A percentile compares a stretch with the other conserved stretches of the same genome.
These are phyloP conservation scores for Gallirallus australis DNA, from an alignment of 2,797 vertebrate species.

Conservation along the genomic window DNA sequence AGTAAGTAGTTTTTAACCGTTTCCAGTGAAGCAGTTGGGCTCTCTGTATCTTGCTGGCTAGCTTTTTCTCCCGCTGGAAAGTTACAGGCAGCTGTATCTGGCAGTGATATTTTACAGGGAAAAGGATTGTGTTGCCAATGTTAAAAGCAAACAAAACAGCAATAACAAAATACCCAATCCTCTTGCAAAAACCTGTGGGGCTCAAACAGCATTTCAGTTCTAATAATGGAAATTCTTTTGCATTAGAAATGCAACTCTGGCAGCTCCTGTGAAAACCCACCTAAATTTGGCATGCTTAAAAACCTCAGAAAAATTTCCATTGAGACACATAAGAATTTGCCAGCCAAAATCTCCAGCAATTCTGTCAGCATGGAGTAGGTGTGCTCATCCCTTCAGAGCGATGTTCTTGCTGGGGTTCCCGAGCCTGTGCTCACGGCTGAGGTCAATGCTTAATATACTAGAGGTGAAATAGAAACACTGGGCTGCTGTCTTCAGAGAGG, in stretches of 20 bases:
- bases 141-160: background rate
- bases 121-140: background rate
- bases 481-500: background rate
- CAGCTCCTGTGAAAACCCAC: conserved; percentile 31
- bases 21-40: background rate
- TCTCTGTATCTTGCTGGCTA: background rate
- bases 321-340: background rate
- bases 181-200: background rate
- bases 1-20: background rate
- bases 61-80: background rate
- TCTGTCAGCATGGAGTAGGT: background rate
- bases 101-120: background rate
- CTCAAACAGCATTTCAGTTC: background rate
- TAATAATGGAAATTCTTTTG: background rate
- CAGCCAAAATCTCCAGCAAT: background rate
- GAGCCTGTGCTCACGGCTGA: background rate
- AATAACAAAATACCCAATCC: background rate
- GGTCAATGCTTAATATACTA: background rate
- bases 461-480: background rate
- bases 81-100: background rate
- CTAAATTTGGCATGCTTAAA: background rate
- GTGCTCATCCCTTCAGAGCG: background rate
- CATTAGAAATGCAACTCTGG: background rate
- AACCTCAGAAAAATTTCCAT: background rate
- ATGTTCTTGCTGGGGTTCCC: background rate